These are phyloP conservation scores for Lathamus discolor DNA, from an alignment of 2,113 vertebrate species.

Conservation along the genomic window DNA sequence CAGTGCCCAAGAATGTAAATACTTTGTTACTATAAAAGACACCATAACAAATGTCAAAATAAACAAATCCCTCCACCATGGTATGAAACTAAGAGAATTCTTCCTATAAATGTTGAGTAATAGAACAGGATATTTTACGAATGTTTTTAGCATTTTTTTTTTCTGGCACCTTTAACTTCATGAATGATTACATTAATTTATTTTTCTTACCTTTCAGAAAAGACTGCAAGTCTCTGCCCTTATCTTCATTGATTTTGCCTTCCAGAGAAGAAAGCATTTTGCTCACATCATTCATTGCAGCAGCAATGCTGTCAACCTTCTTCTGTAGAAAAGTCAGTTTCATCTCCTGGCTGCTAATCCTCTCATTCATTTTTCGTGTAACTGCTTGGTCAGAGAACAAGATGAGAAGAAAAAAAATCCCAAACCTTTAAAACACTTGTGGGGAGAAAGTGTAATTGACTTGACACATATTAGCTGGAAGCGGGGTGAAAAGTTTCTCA, in stretches of 20 bases:
- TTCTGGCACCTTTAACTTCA: not conserved
- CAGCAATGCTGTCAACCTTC: conserved; percentile 72
- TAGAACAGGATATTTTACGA: not conserved
- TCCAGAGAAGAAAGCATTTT: conserved; percentile 71
- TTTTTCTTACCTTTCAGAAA: conserved; percentile 79
- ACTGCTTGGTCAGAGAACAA: conserved; percentile 48
- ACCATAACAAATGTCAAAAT: not conserved
- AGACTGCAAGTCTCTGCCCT: conserved; percentile 66
- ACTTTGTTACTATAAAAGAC: not conserved
- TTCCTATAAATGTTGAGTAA: not conserved
- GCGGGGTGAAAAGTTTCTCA: not conserved
- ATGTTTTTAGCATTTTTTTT: not conserved
- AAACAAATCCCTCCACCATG: not conserved
- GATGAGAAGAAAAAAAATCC: not conserved
- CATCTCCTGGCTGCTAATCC: conserved; percentile 72
- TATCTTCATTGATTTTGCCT: conserved; percentile 77
- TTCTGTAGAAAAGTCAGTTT: conserved; percentile 75
- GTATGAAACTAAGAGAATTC: not conserved
- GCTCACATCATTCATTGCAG: conserved; percentile 61
- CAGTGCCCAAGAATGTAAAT: not conserved
- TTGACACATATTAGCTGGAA: not conserved
- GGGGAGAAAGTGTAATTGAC: not conserved
- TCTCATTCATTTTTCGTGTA: conserved; percentile 70
- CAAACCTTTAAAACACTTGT: not conserved
- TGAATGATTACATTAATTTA: conserved; percentile 63